A percentile compares a stretch with the other conserved stretches of the same genome.
Conservation (phyloP, 2,113 vertebrate species). For the Cyrtonyx montezumae region DNA sequence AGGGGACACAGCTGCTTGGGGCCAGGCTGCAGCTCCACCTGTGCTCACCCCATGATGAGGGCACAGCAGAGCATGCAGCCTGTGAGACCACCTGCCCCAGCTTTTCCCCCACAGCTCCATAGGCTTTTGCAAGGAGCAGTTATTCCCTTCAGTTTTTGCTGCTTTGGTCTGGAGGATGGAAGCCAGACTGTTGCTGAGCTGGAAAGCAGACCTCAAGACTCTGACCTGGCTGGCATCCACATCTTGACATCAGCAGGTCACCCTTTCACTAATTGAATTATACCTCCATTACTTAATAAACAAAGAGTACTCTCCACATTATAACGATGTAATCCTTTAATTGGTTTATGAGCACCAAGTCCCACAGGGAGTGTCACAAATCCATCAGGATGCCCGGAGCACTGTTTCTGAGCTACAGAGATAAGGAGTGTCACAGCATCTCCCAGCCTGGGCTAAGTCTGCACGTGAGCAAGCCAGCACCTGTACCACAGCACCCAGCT, state of each 20-base stretch:
- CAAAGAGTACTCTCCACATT: conserved; percentile 49
- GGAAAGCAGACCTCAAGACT: not conserved
- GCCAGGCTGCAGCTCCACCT: not conserved
- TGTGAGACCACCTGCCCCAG: not conserved
- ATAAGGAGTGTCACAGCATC: conserved; percentile 3
- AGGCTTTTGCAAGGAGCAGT: not conserved
- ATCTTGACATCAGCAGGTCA: conserved; percentile 34
- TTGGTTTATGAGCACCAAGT: conserved; percentile 55
- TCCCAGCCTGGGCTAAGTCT: not conserved
- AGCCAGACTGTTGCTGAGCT: accelerated
- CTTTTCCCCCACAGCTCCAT: not conserved
- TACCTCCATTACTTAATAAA: conserved; percentile 65
- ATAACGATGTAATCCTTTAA: conserved; percentile 61
- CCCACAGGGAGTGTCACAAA: conserved; percentile 53
- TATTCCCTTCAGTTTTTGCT: not conserved
- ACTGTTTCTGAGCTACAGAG: conserved; percentile 36
- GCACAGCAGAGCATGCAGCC: not conserved
- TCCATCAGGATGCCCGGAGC: conserved; percentile 62
- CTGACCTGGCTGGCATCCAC: not conserved
- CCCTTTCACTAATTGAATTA: conserved; percentile 56
- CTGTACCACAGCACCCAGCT: not conserved
- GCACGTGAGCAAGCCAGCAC: not conserved
- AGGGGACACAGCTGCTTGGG: not conserved
- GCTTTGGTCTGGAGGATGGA: accelerated
- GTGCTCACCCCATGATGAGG: not conserved